Evolutionary conservation across 2,113 vertebrate species (phyloP), one percentile per base, ranked within the genome.

Genomic region (Sinosuthora webbiana): DNA sequence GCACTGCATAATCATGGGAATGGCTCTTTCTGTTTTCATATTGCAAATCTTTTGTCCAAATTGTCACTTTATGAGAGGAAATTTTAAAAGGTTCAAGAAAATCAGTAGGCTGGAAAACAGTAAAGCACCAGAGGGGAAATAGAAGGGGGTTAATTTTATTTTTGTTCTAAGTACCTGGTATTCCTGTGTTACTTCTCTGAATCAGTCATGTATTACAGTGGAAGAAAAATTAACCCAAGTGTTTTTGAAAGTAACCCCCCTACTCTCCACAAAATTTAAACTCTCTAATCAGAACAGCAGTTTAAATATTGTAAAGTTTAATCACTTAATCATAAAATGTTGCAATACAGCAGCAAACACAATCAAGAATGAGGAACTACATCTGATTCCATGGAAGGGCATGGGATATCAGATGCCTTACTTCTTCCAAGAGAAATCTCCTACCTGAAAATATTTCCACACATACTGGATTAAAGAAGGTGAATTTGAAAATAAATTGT

Each of bases 261-360:
- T 59, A 41, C 30, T 70, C 42, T 89, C 49, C 56, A 80, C n/a
- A 17, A 80, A 82, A 84, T 94, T 94, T 91, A 82, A 84, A 64
- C 37, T 64, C 59, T 86, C 53, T 96, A 90, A 95, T 96, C 93
- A 95, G 89, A 94, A 81, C 50, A 75, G n/a, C 62, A 65, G 91
- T 82, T 95, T 85, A 91, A 94, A 85, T 89, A 87, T 90, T 96
- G 82, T 84, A 64, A 79, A 89, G 81, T 95, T 96, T 96, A 94
- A 93, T 87, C 87, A 93, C 89, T 93, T 91, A 96, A 96, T 95
- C 81, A 95, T 85, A 89, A 95, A 92, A 89, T 95, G 93, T 97
- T 95, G 89, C 84, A 93, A 57, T 87, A 95, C 93, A 91, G 53
- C 71, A 73, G 67, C 50, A 78, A 90, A 83, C 44, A 80, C 86